phyloP scores from a whole-genome alignment of 2,113 vertebrate genomes.

The Perognathus longimembris region DNA sequence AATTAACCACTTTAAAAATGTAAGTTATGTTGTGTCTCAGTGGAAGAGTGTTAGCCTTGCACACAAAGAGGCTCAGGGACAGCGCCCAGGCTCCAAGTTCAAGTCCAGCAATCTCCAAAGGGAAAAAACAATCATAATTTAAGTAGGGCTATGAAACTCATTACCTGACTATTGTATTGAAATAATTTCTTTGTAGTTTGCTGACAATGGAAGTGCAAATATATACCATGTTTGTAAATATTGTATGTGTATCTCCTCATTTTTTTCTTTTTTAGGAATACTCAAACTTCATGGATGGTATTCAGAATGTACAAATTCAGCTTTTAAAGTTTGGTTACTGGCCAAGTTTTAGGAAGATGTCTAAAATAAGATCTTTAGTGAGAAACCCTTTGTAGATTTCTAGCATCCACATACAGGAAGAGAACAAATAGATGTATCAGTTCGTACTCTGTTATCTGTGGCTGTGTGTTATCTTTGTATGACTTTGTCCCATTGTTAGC shows the following conservation, averaged over 20 bases:
- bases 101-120: no score
- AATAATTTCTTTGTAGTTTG: not conserved
- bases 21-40: no score
- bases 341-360: not conserved
- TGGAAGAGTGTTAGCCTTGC: no score
- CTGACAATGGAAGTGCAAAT: not conserved
- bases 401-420: not conserved
- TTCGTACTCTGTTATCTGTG: not conserved
- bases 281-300: not conserved
- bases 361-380: not conserved
- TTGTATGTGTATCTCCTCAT: no score
- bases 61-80: no score
- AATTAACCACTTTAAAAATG: no score
- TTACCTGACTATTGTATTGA: accelerated
- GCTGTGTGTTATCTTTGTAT: no score
- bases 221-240: not conserved
- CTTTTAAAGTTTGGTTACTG: not conserved
- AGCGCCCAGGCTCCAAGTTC: no score
- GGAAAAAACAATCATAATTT: not conserved
- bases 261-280: not conserved
- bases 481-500: no score
- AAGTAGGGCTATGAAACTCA: not conserved
- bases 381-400: no score
- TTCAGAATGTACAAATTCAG: not conserved
- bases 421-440: not conserved